Evolutionary conservation across 1,140 invertebrate species (phyloP).

Genomic region (Eufriesea mexicana): DNA sequence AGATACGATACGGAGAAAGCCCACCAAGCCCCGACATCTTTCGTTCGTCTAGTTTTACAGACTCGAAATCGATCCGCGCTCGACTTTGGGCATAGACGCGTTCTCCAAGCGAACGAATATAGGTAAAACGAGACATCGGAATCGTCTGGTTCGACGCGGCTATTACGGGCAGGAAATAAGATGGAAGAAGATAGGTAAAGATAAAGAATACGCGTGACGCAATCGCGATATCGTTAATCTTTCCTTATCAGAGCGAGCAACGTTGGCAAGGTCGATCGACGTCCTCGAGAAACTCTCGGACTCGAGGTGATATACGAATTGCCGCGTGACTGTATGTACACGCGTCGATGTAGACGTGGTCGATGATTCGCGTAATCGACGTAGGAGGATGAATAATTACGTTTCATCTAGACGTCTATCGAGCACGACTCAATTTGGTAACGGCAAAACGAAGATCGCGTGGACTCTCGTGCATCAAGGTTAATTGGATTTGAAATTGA

Average conservation of each 20-base stretch:
- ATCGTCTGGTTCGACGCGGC: no score
- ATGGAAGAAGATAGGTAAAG: neutral
- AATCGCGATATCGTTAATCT: neutral
- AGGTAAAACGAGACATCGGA: neutral
- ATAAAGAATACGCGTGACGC: neutral
- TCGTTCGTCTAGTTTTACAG: constrained; percentile 46
- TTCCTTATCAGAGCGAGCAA: constrained; percentile 32
- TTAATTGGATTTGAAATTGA: constrained; percentile 23
- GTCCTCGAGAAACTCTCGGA: constrained; percentile 3
- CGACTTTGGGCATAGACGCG: no score
- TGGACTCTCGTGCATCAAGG: neutral
- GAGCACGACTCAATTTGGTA: neutral
- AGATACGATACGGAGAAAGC: constrained; percentile 58
- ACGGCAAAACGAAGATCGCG: neutral
- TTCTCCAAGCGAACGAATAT: no score
- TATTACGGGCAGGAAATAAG: no score
- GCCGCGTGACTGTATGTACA: neutral
- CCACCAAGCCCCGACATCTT: neutral
- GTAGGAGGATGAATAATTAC: constrained; percentile 7
- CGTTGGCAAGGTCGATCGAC: constrained; percentile 36
- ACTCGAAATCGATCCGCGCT: constrained; percentile 42
- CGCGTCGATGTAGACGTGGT: neutral
- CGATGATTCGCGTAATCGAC: constrained; percentile 11
- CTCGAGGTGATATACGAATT: neutral
- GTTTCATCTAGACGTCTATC: neutral